These are phyloP conservation scores for Protomyctophum bolini DNA, from an alignment of 2,113 vertebrate species.

Conservation along the genomic window DNA sequence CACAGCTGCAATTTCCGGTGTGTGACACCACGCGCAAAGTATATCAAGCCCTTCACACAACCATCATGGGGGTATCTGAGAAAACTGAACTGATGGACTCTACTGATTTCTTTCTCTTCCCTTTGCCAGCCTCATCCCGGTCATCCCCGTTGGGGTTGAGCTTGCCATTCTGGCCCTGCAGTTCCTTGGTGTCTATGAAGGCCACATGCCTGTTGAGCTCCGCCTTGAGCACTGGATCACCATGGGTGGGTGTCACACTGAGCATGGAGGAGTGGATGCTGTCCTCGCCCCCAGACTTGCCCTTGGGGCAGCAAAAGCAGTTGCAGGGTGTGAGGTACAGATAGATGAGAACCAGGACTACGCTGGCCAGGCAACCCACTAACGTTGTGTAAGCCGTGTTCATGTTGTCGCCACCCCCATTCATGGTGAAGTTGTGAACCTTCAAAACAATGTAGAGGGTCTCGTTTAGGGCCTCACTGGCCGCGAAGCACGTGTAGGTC, in stretches of 20 bases:
- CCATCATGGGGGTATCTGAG: conserved; percentile 97
- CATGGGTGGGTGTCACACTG: conserved; percentile 90
- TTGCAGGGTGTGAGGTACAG: conserved; percentile 95
- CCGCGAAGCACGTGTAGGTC: conserved; percentile 89
- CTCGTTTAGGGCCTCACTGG: conserved; percentile 87
- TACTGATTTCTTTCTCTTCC: conserved; percentile 90
- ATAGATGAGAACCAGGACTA: conserved; percentile 95
- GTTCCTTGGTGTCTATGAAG: conserved; percentile 83
- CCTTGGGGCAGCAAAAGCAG: conserved; percentile 90
- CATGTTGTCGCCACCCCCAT: conserved; percentile 83
- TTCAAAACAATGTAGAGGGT: conserved; percentile 91
- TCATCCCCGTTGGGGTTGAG: conserved; percentile 82
- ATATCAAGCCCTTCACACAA: conserved; percentile 71
- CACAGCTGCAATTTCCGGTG: no score
- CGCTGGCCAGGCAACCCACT: conserved; percentile 95
- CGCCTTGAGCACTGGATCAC: conserved; percentile 75
- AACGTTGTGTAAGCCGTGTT: conserved; percentile 97
- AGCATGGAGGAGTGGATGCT: conserved; percentile 96
- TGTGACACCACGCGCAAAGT: no score
- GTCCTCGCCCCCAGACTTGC: conserved; percentile 84
- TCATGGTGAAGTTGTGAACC: conserved; percentile 91
- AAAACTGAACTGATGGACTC: conserved; percentile 97
- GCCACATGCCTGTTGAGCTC: conserved; percentile 81
- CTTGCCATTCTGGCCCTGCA: conserved; percentile 90
- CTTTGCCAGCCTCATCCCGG: conserved; percentile 74